These are phyloP conservation scores for Centrocercus urophasianus DNA, from an alignment of 2,113 vertebrate species.

Conservation along the genomic window DNA sequence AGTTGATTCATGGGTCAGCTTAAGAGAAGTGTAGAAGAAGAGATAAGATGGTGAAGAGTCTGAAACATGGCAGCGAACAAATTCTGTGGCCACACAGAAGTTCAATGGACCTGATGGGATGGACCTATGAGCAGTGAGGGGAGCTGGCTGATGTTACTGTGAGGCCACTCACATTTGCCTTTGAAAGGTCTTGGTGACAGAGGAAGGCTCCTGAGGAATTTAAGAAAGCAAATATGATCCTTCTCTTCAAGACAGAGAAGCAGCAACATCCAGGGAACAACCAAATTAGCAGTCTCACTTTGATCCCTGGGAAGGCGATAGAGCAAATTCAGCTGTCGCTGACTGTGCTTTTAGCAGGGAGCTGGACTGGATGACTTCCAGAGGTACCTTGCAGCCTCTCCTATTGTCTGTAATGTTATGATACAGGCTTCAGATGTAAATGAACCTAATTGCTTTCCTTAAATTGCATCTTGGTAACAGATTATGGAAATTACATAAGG, in stretches of 20 bases:
- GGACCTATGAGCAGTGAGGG: not conserved
- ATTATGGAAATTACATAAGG: not conserved
- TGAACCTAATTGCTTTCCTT: not conserved
- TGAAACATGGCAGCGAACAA: not conserved
- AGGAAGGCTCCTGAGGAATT: not conserved
- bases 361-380: not conserved
- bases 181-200: not conserved
- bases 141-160: not conserved
- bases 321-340: not conserved
- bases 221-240: not conserved
- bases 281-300: not conserved
- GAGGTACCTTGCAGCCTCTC: not conserved
- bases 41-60: not conserved
- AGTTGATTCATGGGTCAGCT: not conserved
- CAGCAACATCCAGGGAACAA: not conserved
- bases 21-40: not conserved
- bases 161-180: not conserved
- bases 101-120: not conserved
- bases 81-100: not conserved
- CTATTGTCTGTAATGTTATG: not conserved
- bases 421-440: not conserved
- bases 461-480: not conserved
- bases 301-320: not conserved
- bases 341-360: not conserved
- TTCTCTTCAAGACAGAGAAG: not conserved